These are phyloP conservation scores for Etheostoma nigrum DNA, from an alignment of 2,797 vertebrate genomes.

Conservation along the genomic window DNA sequence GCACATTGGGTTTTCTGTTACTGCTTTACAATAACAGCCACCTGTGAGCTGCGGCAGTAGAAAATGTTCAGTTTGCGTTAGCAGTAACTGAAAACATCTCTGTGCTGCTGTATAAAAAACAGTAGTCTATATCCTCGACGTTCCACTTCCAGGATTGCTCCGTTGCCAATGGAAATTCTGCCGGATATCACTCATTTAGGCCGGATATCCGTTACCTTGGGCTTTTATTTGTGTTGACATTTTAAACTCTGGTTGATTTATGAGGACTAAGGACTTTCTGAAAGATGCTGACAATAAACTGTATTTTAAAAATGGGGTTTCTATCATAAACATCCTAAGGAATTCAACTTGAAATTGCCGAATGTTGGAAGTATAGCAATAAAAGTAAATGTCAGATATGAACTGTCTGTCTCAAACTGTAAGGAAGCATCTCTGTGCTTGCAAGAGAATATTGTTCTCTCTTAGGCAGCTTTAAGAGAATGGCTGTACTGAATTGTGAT, in stretches of 20 bases:
- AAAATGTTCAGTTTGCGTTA: not conserved
- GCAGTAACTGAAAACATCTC: not conserved
- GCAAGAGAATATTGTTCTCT: not conserved
- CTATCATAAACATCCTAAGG: not conserved
- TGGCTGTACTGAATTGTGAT: conserved; percentile 12
- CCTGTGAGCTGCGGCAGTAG: not conserved
- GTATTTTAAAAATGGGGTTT: too few species aligned
- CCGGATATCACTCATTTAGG: too few species aligned
- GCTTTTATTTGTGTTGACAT: too few species aligned
- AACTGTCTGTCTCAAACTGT: not conserved
- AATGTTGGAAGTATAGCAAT: not conserved
- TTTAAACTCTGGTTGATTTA: too few species aligned
- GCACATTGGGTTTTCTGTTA: not conserved
- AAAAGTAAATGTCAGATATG: not conserved
- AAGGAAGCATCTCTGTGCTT: not conserved
- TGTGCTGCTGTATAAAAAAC: not conserved
- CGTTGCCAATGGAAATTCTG: too few species aligned
- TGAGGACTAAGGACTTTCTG: not conserved
- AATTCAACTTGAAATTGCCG: not conserved
- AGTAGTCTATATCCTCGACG: not conserved
- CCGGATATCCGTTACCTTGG: too few species aligned
- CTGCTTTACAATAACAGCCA: not conserved
- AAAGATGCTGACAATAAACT: not conserved
- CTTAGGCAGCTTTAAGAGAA: not conserved
- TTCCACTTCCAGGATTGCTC: too few species aligned